Evolutionary conservation across 1,140 invertebrate species (phyloP), one percentile per base, ranked within the genome.

Genomic region (Pseudomyrmex cubaensis): DNA sequence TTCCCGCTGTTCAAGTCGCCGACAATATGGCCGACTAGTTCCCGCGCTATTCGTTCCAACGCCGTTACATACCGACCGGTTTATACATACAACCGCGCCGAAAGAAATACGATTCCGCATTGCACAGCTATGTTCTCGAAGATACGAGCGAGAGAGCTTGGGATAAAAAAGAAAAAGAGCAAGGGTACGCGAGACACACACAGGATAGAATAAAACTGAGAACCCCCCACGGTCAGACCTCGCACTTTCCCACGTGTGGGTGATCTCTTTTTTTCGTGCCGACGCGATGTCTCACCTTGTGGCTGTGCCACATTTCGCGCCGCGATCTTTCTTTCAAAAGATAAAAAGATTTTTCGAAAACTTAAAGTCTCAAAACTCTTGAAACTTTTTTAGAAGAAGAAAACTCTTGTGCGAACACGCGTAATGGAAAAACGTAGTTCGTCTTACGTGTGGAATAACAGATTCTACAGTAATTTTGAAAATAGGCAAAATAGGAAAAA

Each of bases 221-320:
- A 92, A 35, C 92, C 92, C 92, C 92, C 92, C 92, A 93, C 92
- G 91, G 93, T 90, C 90, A 90, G 89, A 91, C 89, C 92, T 94
- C 92, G 92, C 93, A 94, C 93, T 94, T 93, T 93, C 93, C 93
- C 93, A 93, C 93, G 93, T 94, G 92, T 92, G 93, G 93, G 93
- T 93, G 93, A 94, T 93, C 93, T 88, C 90, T 92, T 94, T 94
- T 94, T 90, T 93, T 93, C 93, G 90, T 90, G 89, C 93, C 93
- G 93, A 92, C 92, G 57, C 90, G 85, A 35, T 35, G 82, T 90
- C 69, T 85, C 90, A 92, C 89, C 87, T 91, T 91, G 90, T 89
- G 35, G 35, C 84, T 92, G 87, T 88, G 90, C 35, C 90, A 90
- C 90, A 90, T 84, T 90, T 91, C 83, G 85, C 84, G 85, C 84